These are phyloP conservation scores for Pristis pectinata DNA, from an alignment of 2,797 vertebrate genomes.

Conservation along the genomic window DNA sequence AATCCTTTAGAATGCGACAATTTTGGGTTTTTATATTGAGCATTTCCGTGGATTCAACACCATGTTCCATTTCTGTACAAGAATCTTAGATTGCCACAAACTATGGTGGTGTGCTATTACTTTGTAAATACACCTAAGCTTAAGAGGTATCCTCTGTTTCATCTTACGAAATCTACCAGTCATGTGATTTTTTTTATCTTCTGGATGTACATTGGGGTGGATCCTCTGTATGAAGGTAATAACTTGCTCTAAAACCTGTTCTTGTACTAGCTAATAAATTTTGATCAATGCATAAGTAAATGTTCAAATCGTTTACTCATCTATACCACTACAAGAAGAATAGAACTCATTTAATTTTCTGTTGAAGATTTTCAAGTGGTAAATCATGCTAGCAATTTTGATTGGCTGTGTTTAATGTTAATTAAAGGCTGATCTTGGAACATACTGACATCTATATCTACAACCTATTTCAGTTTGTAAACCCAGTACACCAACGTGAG, in stretches of 20 bases:
- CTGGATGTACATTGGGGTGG: no score
- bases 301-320: neutral
- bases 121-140: neutral
- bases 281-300: neutral
- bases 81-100: neutral
- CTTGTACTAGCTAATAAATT: no score
- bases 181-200: neutral
- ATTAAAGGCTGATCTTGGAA: neutral
- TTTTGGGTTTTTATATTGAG: neutral
- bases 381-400: neutral
- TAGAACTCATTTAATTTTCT: neutral
- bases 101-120: neutral
- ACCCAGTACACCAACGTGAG: neutral
- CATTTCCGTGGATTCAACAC: neutral
- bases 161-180: neutral
- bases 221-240: neutral
- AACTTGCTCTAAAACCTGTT: no score
- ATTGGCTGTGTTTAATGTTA: neutral
- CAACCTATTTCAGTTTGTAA: neutral
- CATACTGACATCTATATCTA: neutral
- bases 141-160: neutral
- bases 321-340: neutral
- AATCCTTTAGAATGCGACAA: neutral
- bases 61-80: neutral
- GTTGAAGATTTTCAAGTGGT: neutral